phyloP scores from a whole-genome alignment of 2,797 vertebrate genomes.

The Holocentrus rufus region DNA sequence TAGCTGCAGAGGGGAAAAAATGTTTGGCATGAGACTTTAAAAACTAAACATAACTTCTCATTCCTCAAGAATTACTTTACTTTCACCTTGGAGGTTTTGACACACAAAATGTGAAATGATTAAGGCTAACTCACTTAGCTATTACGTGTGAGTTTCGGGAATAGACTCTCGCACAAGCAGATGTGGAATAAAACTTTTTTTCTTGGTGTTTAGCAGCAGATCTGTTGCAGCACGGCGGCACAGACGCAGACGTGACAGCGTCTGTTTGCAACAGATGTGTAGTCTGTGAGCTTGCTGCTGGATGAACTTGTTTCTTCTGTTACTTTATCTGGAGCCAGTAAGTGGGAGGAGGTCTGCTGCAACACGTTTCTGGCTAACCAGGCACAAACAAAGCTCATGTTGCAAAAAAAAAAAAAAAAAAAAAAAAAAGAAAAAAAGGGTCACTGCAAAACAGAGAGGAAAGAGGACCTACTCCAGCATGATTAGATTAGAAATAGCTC shows the following conservation, averaged over 20 bases:
- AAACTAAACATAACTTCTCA: constrained; percentile 33
- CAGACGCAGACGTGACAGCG: neutral
- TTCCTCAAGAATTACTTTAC: constrained; percentile 24
- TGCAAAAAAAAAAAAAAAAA: constrained; percentile 22
- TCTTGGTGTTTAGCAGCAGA: neutral
- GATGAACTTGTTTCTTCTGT: constrained; percentile 4
- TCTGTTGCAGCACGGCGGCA: neutral
- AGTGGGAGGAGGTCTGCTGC: constrained; percentile 10
- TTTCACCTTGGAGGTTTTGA: neutral
- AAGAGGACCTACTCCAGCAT: neutral
- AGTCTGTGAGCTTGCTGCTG: neutral
- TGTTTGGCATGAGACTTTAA: constrained; percentile 39
- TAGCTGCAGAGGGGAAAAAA: constrained; percentile 74
- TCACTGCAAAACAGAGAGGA: constrained; percentile 14
- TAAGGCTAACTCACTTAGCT: neutral
- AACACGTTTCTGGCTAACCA: neutral
- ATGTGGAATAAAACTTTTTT: neutral
- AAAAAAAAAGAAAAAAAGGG: neutral
- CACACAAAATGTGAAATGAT: neutral
- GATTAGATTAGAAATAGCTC: constrained; percentile 29
- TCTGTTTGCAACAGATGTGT: constrained; percentile 11
- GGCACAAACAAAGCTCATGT: constrained; percentile 11
- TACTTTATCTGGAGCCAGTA: constrained; percentile 10
- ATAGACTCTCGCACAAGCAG: neutral
- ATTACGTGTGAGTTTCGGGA: neutral